Evolutionary conservation across 2,888 invertebrate genomes (phyloP).

Genomic region (Drosophila dives): DNA sequence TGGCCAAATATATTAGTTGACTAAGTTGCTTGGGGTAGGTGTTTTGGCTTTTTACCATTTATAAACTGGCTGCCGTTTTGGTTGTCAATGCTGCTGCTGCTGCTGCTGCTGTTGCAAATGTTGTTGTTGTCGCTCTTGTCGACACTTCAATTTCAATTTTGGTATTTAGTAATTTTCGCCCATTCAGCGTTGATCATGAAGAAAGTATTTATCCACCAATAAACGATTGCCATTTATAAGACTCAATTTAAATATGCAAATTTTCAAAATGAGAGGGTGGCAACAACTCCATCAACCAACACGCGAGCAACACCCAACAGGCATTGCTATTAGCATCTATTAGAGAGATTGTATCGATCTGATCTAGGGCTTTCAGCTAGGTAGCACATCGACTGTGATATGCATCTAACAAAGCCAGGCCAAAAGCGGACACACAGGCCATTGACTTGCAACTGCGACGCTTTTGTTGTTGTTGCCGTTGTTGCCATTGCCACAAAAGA

Average conservation of each 20-base stretch:
- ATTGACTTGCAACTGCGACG: constrained; percentile 43
- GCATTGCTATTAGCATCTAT: constrained; percentile 14
- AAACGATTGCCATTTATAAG: constrained; percentile 50
- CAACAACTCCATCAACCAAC: constrained; percentile 20
- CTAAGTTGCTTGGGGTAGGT: constrained; percentile 62
- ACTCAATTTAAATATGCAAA: constrained; percentile 65
- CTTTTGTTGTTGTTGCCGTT: constrained; percentile 6
- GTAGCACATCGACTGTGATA: constrained; percentile 21
- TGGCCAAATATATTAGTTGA: constrained; percentile 76
- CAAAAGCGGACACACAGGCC: constrained; percentile 31
- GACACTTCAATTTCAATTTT: constrained; percentile 78
- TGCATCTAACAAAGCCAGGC: constrained; percentile 44
- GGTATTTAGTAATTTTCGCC: constrained; percentile 70
- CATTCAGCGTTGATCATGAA: constrained; percentile 48
- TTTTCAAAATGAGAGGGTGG: constrained; percentile 35
- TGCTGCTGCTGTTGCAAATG: constrained; percentile 17
- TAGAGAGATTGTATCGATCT: constrained; percentile 4
- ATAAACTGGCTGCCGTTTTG: constrained; percentile 65
- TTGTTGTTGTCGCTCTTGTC: constrained; percentile 47
- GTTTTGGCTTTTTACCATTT: constrained; percentile 70
- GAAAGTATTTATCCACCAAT: constrained; percentile 69
- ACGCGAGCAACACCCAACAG: constrained; percentile 15
- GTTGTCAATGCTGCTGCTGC: constrained; percentile 25
- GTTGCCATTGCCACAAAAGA: constrained; percentile 23
- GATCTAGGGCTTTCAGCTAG: constrained; percentile 50